These are phyloP conservation scores for Nibea coibor DNA, from an alignment of 2,113 vertebrate species.

Conservation along the genomic window DNA sequence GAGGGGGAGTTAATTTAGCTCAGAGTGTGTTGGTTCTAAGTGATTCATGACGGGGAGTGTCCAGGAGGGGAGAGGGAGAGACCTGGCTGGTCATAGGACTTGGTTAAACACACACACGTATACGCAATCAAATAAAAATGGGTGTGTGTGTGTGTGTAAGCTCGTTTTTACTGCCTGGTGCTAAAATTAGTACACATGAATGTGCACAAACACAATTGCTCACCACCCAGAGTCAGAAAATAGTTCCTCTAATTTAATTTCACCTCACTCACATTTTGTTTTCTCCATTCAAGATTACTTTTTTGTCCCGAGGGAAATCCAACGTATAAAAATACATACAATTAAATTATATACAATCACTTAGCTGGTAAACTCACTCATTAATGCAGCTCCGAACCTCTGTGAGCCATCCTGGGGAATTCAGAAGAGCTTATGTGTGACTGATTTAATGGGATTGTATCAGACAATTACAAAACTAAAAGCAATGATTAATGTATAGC, in stretches of 20 bases:
- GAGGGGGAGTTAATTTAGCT: constrained; percentile 71
- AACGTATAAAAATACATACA: no score
- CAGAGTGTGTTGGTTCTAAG: constrained; percentile 70
- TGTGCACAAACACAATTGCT: constrained; percentile 16
- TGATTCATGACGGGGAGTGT: constrained; percentile 66
- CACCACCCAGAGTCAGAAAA: constrained; percentile 19
- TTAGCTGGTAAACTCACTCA: not conserved
- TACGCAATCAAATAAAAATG: constrained; percentile 32
- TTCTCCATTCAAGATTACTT: not conserved
- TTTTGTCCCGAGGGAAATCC: no score
- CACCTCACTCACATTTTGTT: not conserved
- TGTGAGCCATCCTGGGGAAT: not conserved
- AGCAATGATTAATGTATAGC: not conserved
- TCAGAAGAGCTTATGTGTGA: not conserved
- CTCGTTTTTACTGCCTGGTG: constrained; percentile 34
- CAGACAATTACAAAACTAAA: not conserved
- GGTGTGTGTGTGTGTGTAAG: not conserved
- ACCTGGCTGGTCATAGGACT: constrained; percentile 61
- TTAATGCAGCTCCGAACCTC: not conserved
- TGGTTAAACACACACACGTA: constrained; percentile 42
- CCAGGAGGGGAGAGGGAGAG: constrained; percentile 1
- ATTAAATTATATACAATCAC: not conserved
- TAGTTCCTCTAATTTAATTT: not conserved
- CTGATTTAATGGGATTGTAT: not conserved
- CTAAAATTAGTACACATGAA: constrained; percentile 34